Evolutionary conservation across 2,888 invertebrate genomes (phyloP).

Genomic region (Palloptera scutellata): DNA sequence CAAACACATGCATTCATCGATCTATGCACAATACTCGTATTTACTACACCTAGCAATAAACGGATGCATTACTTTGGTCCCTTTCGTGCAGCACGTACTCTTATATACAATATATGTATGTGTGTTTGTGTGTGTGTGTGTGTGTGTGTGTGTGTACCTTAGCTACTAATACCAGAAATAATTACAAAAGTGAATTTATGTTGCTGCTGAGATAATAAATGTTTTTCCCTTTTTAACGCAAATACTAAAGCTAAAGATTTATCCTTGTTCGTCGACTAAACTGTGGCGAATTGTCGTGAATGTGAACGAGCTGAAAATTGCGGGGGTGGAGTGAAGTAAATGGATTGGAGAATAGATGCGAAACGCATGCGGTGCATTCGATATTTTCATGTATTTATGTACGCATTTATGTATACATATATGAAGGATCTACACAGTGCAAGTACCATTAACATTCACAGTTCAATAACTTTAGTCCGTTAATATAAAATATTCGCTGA

Average conservation of each 20-base stretch:
- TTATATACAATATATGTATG: constrained; percentile 17
- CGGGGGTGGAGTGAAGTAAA: no score
- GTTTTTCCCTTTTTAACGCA: constrained; percentile 39
- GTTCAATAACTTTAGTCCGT: no score
- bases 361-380: constrained; percentile 2
- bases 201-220: constrained; percentile 56
- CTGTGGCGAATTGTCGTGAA: no score
- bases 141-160: constrained; percentile 30
- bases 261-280: no score
- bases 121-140: constrained; percentile 11
- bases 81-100: neutral
- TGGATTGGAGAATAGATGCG: constrained; percentile 7
- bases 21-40: neutral
- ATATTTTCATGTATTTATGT: no score
- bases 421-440: no score
- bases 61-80: neutral
- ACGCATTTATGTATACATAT: no score
- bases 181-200: constrained; percentile 60
- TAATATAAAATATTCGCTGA: no score
- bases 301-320: neutral
- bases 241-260: neutral
- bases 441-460: no score
- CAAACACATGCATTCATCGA: neutral
- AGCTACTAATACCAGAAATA: constrained; percentile 60
- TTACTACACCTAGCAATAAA: constrained; percentile 12